Evolutionary conservation across 2,113 vertebrate species (phyloP).

Genomic region (Lycocorax pyrrhopterus): DNA sequence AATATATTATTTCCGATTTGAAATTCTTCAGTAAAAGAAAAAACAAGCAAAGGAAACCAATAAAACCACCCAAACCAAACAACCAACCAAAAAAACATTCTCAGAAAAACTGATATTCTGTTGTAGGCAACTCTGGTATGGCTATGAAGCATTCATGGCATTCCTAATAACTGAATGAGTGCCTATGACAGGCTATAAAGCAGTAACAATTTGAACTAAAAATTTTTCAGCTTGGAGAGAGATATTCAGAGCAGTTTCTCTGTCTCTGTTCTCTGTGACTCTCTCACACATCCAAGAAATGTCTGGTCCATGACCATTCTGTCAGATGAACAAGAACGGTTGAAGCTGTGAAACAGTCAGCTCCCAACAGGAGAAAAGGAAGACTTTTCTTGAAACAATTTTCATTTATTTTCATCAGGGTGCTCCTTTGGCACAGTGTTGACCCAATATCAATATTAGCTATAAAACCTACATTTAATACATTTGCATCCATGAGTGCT

Average conservation of each 20-base stretch:
- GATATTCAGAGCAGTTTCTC: neutral
- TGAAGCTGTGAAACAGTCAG: neutral
- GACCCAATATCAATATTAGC: neutral
- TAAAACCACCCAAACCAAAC: neutral
- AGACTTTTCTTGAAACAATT: neutral
- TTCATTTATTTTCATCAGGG: neutral
- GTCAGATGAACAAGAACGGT: neutral
- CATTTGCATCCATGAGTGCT: neutral
- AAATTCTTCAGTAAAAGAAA: neutral
- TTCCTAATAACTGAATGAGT: neutral
- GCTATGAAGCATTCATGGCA: neutral
- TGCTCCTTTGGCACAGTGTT: neutral
- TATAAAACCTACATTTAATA: neutral
- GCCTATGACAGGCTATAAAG: neutral
- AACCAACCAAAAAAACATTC: neutral
- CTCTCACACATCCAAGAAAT: neutral
- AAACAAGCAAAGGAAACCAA: neutral
- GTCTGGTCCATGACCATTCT: neutral
- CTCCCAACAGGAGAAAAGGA: neutral
- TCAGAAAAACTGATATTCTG: neutral
- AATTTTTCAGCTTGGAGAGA: neutral
- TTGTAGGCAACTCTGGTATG: neutral
- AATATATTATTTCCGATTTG: fast-evolving
- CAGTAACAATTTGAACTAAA: neutral
- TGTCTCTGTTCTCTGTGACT: neutral